Percentiles rank a stretch among this genome's conserved stretches.
phyloP scores from a whole-genome alignment of 2,888 invertebrate species.

The Troilus luridus region DNA sequence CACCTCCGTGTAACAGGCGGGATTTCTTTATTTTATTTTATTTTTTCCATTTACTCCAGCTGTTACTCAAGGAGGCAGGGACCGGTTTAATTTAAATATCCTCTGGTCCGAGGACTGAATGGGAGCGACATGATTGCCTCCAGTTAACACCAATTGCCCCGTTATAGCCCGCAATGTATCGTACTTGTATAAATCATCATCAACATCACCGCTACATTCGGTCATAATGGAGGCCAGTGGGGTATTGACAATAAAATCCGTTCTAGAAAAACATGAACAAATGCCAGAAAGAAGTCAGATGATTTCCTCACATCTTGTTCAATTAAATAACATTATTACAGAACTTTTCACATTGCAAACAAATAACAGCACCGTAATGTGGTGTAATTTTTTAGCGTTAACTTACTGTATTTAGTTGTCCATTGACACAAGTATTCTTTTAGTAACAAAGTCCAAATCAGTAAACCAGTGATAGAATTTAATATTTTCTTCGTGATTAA shows the following conservation, averaged over 20 bases:
- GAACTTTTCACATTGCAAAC: neutral
- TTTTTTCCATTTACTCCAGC: neutral
- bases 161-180: neutral
- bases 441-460: no score
- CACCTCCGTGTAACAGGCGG: neutral
- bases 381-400: no score
- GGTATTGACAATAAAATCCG: neutral
- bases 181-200: neutral
- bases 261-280: neutral
- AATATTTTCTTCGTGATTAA: no score
- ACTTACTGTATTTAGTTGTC: no score
- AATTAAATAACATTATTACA: neutral
- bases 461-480: no score
- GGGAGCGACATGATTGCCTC: conserved; percentile 16
- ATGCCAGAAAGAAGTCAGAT: neutral
- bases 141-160: neutral
- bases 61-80: neutral
- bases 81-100: conserved; percentile 40
- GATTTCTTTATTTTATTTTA: neutral
- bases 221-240: neutral
- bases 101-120: neutral
- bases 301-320: neutral
- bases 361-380: neutral
- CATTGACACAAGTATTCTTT: no score
- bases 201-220: neutral